These are phyloP conservation scores for Cyclura pinguis DNA, from an alignment of 2,797 vertebrate genomes.

Conservation along the genomic window DNA sequence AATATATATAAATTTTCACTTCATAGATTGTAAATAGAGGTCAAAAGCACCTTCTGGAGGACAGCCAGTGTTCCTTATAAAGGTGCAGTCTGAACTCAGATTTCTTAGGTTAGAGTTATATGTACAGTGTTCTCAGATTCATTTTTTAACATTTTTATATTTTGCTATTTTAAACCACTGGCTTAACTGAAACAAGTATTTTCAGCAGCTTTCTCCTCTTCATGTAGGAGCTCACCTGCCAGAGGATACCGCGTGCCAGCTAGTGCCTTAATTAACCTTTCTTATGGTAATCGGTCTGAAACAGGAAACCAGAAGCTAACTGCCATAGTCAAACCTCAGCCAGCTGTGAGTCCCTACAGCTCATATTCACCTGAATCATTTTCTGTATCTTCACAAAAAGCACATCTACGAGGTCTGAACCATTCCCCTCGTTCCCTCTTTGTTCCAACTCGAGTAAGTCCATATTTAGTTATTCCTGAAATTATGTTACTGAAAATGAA, in stretches of 20 bases:
- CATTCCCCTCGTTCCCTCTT: constrained; percentile 94
- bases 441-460: constrained; percentile 89
- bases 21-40: background rate
- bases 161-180: background rate
- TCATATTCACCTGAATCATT: constrained; percentile 66
- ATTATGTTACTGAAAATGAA: background rate
- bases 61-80: background rate
- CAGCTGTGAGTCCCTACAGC: constrained; percentile 78
- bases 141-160: background rate
- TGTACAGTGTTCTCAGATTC: background rate
- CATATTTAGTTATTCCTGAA: constrained; percentile 12
- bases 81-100: background rate
- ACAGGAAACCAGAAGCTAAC: constrained; percentile 89
- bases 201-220: constrained; percentile 33
- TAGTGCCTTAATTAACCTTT: constrained; percentile 95
- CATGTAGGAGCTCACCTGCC: constrained; percentile 85
- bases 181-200: background rate
- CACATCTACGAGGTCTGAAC: constrained; percentile 87
- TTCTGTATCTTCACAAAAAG: constrained; percentile 76
- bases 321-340: constrained; percentile 94
- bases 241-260: constrained; percentile 93
- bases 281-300: constrained; percentile 90
- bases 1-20: background rate
- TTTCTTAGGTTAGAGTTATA: background rate
- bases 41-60: background rate